Conservation (phyloP, 2,888 invertebrate genomes). For the Periphyllus acericola region DNA sequence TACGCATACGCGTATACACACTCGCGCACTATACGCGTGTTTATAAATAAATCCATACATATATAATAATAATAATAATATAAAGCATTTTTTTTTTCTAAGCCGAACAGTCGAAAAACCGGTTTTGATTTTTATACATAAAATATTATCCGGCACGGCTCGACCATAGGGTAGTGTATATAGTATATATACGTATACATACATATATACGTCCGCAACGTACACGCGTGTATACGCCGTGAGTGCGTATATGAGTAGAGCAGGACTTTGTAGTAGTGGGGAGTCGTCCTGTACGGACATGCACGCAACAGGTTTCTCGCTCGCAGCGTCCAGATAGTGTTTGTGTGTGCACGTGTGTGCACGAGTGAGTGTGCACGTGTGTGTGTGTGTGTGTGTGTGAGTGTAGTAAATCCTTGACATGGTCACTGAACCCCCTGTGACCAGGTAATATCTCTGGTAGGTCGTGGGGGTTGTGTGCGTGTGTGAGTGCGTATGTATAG, state of each 20-base stretch:
- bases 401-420: constrained; percentile 61
- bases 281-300: constrained; percentile 48
- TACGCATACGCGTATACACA: not conserved
- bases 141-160: constrained; percentile 37
- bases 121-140: constrained; percentile 42
- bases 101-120: constrained; percentile 50
- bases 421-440: constrained; percentile 61
- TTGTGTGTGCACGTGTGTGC: not conserved
- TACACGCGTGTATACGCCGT: not conserved
- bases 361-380: not conserved
- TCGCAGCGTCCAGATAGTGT: constrained; percentile 50
- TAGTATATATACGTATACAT: not conserved
- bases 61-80: constrained; percentile 12
- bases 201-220: not conserved
- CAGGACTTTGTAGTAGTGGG: not conserved
- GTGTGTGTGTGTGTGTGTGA: constrained; percentile 11
- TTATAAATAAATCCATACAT: not conserved
- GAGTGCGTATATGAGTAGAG: not conserved
- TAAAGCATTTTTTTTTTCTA: constrained; percentile 4
- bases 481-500: not conserved
- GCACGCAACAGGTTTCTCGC: constrained; percentile 56
- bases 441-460: constrained; percentile 61
- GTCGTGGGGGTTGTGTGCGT: constrained; percentile 44
- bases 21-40: not conserved
- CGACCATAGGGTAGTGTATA: constrained; percentile 28